Percentiles rank a stretch among this genome's conserved stretches.
These are phyloP conservation scores for Poliocrania exsul DNA, from an alignment of 2,797 vertebrate species.

Conservation along the genomic window DNA sequence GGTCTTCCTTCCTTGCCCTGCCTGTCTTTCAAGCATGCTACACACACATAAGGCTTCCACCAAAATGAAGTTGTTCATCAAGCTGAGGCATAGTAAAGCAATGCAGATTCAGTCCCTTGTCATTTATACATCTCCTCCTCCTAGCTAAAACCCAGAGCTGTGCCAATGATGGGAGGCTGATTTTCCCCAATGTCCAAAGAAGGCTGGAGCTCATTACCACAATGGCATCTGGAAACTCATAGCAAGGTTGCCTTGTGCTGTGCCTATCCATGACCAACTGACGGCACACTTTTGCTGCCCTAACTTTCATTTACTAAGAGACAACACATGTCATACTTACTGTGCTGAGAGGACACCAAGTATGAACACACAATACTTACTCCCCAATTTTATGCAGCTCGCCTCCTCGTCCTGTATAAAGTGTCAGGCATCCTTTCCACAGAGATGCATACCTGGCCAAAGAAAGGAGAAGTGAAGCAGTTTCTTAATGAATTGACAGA, in stretches of 20 bases:
- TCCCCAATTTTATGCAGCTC: slow-evolving; percentile 98
- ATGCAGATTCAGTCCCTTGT: background rate
- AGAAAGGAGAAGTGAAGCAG: background rate
- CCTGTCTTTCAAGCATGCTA: background rate
- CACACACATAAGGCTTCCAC: background rate
- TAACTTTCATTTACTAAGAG: background rate
- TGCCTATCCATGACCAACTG: background rate
- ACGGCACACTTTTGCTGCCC: background rate
- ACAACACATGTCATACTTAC: slow-evolving; percentile 16
- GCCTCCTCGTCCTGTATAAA: slow-evolving; percentile 96
- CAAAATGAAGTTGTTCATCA: background rate
- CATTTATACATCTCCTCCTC: background rate
- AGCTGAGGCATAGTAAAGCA: background rate
- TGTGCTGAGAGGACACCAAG: background rate
- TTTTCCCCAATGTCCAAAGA: slow-evolving; percentile 55
- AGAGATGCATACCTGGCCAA: slow-evolving; percentile 91
- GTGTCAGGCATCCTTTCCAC: slow-evolving; percentile 96
- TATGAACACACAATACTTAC: slow-evolving; percentile 80
- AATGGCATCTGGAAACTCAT: background rate
- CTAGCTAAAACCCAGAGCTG: background rate
- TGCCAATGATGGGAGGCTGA: background rate
- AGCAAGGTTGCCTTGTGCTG: slow-evolving; percentile 26
- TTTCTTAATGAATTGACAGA: background rate
- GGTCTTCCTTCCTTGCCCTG: background rate
- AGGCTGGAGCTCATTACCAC: slow-evolving; percentile 4